Percentiles rank a stretch among this genome's conserved stretches.
phyloP scores from a whole-genome alignment of 2,797 vertebrate species.

The Apodemus agrarius region DNA sequence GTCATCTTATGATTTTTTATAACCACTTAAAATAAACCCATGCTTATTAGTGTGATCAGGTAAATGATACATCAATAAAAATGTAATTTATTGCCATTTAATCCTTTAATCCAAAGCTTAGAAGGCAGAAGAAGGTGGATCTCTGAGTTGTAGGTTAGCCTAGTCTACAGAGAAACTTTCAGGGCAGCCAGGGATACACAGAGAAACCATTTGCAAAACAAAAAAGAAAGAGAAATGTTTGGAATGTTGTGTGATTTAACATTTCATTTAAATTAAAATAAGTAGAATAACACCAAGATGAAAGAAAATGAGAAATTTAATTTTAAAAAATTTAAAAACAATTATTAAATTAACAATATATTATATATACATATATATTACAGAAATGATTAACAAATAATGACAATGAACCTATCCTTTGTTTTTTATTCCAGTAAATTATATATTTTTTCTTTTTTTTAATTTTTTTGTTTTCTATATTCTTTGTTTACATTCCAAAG shows the following conservation, averaged over 20 bases:
- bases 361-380: too few species aligned
- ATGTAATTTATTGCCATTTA: not conserved
- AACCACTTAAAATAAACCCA: not conserved
- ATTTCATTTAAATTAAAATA: constrained; percentile 13
- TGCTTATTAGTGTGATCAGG: not conserved
- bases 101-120: not conserved
- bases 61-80: not conserved
- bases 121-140: too few species aligned
- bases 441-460: too few species aligned
- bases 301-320: not conserved
- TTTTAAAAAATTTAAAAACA: not conserved
- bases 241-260: not conserved
- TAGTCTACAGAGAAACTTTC: not conserved
- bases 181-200: not conserved
- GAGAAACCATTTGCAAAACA: not conserved
- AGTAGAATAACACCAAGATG: not conserved
- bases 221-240: not conserved
- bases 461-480: too few species aligned
- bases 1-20: not conserved
- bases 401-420: not conserved
- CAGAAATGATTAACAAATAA: not conserved
- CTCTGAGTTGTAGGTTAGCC: not conserved
- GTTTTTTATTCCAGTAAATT: too few species aligned
- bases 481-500: too few species aligned
- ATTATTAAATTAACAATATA: not conserved